Evolutionary conservation across 2,888 invertebrate genomes (phyloP), one percentile per base, ranked within the genome.

Genomic region (Reticulitermes lucifugus): DNA sequence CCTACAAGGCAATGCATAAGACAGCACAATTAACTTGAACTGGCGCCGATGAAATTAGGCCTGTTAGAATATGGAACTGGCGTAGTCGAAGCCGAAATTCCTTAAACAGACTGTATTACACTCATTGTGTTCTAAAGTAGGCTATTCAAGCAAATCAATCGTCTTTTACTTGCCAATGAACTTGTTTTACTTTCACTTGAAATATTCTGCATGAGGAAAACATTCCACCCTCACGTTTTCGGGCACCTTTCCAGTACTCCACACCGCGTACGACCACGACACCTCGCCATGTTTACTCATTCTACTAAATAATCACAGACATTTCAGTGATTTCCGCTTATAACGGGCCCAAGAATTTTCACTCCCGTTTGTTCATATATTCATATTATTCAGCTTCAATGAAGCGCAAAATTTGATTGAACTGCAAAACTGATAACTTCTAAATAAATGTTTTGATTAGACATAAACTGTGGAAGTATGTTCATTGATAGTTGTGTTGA

Each of bases 281-380:
- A 89, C 88, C 89, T 89, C 90, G 91, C 91, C 91, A 91, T 91
- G 84, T 83, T 86, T 84, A 85, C 83, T 70, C 70, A 70, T 43
- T 81, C 81, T 81, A 81, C 81, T 80, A 85, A 79, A 83, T 80
- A 83, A 84, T 80, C 71, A 70, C 51, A n/a, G 71, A 55, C 71
- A 59, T 77, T 83, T 83, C 51, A 29, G 79, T 79, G 21, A 83
- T 55, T 84, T 80, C 84, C 80, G 84, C 43, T 71, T 46, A n/a
- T 14, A 65, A 79, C 71, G 21, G 41, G 80, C 84, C 35, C 60
- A 71, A 71, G 71, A 82, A 25, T 73, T 82, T 21, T 59, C 59
- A 83, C 73, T 77, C 12, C 75, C 35, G 55, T 51, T 75, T 29
- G 55, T 83, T 83, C 83, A 55, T 83, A 22, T 46, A n/a, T 46